These are phyloP conservation scores for Ageneiosus marmoratus DNA, from an alignment of 2,113 vertebrate species.

Conservation along the genomic window DNA sequence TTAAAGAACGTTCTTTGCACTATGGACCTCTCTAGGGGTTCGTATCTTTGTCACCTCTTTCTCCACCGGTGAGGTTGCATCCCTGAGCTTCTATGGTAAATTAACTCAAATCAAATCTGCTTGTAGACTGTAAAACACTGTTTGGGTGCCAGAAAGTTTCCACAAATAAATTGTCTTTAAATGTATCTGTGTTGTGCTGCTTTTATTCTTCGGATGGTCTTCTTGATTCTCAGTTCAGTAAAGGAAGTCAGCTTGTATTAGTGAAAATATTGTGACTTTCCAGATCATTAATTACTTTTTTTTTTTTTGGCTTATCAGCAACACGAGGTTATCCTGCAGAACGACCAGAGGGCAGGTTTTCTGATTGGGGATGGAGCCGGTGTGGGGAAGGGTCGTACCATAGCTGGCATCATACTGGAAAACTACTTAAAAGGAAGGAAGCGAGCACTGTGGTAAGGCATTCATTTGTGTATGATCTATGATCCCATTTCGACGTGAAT, in stretches of 20 bases:
- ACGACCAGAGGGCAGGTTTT: slow-evolving; percentile 90
- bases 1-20: too few species aligned
- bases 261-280: background rate
- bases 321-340: slow-evolving; percentile 94
- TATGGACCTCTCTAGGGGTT: too few species aligned
- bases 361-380: slow-evolving; percentile 94
- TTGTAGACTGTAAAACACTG: background rate
- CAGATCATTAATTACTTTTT: background rate
- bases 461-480: background rate
- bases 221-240: background rate
- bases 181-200: background rate
- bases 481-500: background rate
- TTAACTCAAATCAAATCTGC: background rate
- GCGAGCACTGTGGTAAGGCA: slow-evolving; percentile 88
- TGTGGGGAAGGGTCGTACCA: slow-evolving; percentile 93
- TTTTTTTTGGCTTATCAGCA: slow-evolving; percentile 73
- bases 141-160: background rate
- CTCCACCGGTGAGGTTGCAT: too few species aligned
- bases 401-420: slow-evolving; percentile 94
- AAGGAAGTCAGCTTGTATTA: background rate
- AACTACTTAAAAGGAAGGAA: slow-evolving; percentile 89
- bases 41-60: too few species aligned
- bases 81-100: too few species aligned
- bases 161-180: background rate
- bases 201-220: background rate